Base-by-base conservation (phyloP, 1,140 invertebrate species). In the Lithobius niger region DNA sequence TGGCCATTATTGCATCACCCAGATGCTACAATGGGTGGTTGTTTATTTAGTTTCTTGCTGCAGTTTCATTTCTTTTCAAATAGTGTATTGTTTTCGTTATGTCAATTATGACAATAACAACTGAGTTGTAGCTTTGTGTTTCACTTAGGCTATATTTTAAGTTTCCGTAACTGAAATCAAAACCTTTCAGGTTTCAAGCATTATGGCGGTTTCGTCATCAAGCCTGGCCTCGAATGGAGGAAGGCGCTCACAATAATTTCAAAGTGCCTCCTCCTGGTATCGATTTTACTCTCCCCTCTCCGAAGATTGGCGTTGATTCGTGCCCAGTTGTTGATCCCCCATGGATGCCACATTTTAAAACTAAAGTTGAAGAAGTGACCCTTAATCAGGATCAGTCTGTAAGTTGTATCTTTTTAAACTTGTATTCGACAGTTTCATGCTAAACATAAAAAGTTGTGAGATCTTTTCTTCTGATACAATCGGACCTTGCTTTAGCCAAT, bases 191-290 rank as follows among this genome's bases (percentile, higher is more conserved):
- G 58, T 98, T 97, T 74, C 84, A 95, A 77, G 83, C 89, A 6
- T 75, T 99, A 28, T 99, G 96, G 96, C 90, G 90, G 66, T 82
- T 89, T 61, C 77, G 97, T n/a, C 96, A 93, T 69, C 96, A 99
- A 77, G 91, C 96, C 3, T 99, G 95, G 95, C 88, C 92, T 0
- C 77, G 95, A 57, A 96, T 99, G 92, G 97, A 99, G 73, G 94
- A 98, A 68, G 85, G 87, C 24, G 94, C 94, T 3, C 90, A 96
- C 52, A 67, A 88, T 18, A 85, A 84, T 0, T 97, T 99, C 64
- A 99, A 98, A 76, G 85, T 97, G 0, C 94, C 95, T 3, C 96
- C 96, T 0, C 95, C 96, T 0, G 89, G 90, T 21, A 99, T 99
- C 59, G 97, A 99, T 66, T 99, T 99, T 66, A 99, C 95, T 1